These are phyloP conservation scores for Cistogaster globosa DNA, from an alignment of 2,888 invertebrate species.

Conservation along the genomic window DNA sequence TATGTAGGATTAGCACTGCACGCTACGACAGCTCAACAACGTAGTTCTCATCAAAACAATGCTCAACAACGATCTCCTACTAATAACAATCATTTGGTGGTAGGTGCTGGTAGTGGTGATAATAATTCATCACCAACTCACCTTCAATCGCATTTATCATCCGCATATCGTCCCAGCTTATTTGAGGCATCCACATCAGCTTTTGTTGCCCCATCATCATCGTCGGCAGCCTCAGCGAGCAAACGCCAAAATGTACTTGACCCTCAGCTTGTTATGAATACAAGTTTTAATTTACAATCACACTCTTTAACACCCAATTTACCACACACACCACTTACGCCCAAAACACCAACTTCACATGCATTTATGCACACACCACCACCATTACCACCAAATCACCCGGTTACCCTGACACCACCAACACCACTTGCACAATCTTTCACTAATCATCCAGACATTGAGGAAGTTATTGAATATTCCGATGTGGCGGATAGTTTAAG, in stretches of 20 bases:
- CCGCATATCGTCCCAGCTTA: slow-evolving; percentile 67
- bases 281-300: slow-evolving; percentile 64
- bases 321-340: slow-evolving; percentile 56
- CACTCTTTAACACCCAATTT: slow-evolving; percentile 64
- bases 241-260: slow-evolving; percentile 76
- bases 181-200: slow-evolving; percentile 62
- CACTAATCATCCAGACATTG: slow-evolving; percentile 72
- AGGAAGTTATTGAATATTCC: slow-evolving; percentile 79
- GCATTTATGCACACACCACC: slow-evolving; percentile 73
- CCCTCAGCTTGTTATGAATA: slow-evolving; percentile 60
- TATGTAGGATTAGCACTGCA: slow-evolving; percentile 79
- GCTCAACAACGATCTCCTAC: slow-evolving; percentile 70
- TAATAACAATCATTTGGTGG: slow-evolving; percentile 58
- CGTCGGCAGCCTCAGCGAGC: slow-evolving; percentile 67
- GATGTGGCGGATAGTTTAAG: slow-evolving; percentile 80
- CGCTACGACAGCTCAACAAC: slow-evolving; percentile 73
- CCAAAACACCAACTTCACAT: slow-evolving; percentile 69
- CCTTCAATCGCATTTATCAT: slow-evolving; percentile 72
- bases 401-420: slow-evolving; percentile 57
- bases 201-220: slow-evolving; percentile 67
- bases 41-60: slow-evolving; percentile 26
- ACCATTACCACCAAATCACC: slow-evolving; percentile 67
- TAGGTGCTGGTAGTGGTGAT: slow-evolving; percentile 63
- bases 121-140: slow-evolving; percentile 67
- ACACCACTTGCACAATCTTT: slow-evolving; percentile 55